A percentile compares a stretch with the other conserved stretches of the same genome.
Evolutionary conservation across 2,797 vertebrate species (phyloP).

Genomic region (Choloepus didactylus): DNA sequence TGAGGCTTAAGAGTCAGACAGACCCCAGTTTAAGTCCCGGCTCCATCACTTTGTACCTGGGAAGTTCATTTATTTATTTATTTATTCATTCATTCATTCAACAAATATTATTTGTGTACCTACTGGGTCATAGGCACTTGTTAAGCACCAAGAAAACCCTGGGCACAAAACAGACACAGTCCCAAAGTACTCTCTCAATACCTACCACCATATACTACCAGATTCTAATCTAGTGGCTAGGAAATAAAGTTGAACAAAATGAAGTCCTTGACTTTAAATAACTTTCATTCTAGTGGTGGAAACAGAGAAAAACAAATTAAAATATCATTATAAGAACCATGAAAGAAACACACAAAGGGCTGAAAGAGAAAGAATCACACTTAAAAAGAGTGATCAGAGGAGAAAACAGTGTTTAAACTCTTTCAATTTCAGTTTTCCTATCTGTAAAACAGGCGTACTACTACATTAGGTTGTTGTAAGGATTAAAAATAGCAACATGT

Average conservation of each 20-base stretch:
- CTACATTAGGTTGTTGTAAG: neutral
- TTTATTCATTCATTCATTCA: neutral
- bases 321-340: neutral
- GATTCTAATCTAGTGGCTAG: neutral
- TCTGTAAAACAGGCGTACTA: neutral
- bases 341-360: neutral
- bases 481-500: neutral
- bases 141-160: neutral
- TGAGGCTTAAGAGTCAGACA: neutral
- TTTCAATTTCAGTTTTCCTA: neutral
- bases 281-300: neutral
- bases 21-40: neutral
- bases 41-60: neutral
- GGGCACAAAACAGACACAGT: neutral
- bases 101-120: neutral
- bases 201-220: neutral
- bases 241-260: neutral
- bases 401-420: neutral
- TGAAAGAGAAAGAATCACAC: neutral
- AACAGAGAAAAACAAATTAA: neutral
- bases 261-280: neutral
- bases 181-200: neutral
- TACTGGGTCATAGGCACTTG: neutral
- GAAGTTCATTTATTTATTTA: neutral
- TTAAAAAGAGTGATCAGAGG: neutral